Base-by-base conservation (phyloP, 2,888 invertebrate genomes). In the Holacanthella duospinosa region DNA sequence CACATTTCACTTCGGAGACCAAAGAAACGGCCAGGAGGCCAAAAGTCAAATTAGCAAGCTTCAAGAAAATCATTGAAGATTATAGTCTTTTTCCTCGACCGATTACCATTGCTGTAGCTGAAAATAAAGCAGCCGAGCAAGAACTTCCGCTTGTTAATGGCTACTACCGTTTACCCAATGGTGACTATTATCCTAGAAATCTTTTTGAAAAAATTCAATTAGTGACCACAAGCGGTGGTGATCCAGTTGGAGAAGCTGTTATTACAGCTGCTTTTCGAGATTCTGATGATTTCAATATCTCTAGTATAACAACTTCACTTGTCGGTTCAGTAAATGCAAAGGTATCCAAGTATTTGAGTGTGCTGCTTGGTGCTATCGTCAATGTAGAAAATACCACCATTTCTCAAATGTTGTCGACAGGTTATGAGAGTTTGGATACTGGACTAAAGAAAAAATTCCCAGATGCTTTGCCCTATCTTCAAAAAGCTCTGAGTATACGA, bases 31-130 rank as follows among this genome's bases (percentile, higher is more conserved):
- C 55, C 16, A 21, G 56, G n/a, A 25, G 19, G 12, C 64, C 63
- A 0, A 29, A 1, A 3, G 6, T 25, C 1, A 44, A 19, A 1
- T n/a, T 64, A 0, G 1, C 3, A 19, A 6, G 24, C 16, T 62
- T 66, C 27, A 65, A 66, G 36, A 29, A 27, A 2, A 64, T 61
- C 1, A 64, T 66, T 43, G 63, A 64, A 44, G 56, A 61, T 1
- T 66, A 59, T 55, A 59, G 55, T 53, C 24, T 48, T n/a, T 65
- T 67, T 36, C 67, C 67, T 16, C 56, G 60, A 26, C 67, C 67
- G 2, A 60, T 65, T 36, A 9, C 43, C 1, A 55, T 63, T 0
- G 54, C 57, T 1, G 67, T 65, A 1, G 63, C 59, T 27, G 67
- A 67, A 27, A 67, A 67, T 43, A 62, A 61, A 19, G 59, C 36